Percentiles rank a stretch among this genome's conserved stretches.
phyloP scores from a whole-genome alignment of 1,140 invertebrate genomes.

The Acyrthosiphon pisum region DNA sequence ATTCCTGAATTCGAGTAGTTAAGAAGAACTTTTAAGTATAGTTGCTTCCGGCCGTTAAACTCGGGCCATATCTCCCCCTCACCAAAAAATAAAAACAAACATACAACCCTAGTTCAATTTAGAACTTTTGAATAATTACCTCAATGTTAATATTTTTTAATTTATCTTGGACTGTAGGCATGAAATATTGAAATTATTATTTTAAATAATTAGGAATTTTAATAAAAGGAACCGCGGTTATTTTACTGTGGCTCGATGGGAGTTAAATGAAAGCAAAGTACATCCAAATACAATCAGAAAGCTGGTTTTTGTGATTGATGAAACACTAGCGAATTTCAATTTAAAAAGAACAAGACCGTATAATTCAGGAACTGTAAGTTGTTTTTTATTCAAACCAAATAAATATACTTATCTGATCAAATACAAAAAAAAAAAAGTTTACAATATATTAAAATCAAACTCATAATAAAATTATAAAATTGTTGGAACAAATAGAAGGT shows the following conservation, averaged over 20 bases:
- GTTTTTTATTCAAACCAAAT: not conserved
- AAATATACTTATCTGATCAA: not conserved
- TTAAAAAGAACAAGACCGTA: not conserved
- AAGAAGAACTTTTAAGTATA: not conserved
- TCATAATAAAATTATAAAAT: not conserved
- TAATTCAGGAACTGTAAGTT: not conserved
- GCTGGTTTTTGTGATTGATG: constrained; percentile 6
- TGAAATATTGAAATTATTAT: not conserved
- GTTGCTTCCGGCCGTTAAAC: not conserved
- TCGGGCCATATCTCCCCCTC: too few relatives aligned
- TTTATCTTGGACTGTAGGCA: not conserved
- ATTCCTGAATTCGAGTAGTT: not conserved
- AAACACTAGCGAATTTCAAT: not conserved
- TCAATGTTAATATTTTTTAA: not conserved
- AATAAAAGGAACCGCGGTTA: not conserved
- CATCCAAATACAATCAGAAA: not conserved
- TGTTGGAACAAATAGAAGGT: not conserved
- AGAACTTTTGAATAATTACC: too few relatives aligned
- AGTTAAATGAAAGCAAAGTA: not conserved
- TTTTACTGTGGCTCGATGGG: not conserved
- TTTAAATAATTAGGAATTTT: not conserved
- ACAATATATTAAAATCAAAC: not conserved
- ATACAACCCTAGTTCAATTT: too few relatives aligned
- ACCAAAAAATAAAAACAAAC: too few relatives aligned
- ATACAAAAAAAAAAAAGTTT: not conserved